Conservation (phyloP, 2,113 vertebrate genomes). For the Pachypanchax playfairii region DNA sequence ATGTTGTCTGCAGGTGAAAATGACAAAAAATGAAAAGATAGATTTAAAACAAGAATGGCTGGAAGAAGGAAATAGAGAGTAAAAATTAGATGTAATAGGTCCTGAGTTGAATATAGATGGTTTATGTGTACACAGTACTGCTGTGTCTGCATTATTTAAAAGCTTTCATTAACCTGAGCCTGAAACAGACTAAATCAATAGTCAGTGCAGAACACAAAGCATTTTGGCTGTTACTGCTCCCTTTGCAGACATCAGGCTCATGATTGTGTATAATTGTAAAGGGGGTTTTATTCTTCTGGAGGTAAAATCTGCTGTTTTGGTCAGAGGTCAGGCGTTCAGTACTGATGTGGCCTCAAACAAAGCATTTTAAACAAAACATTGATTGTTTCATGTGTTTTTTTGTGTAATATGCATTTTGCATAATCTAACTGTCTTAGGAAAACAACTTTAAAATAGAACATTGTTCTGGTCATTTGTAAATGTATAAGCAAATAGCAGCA, state of each 20-base stretch:
- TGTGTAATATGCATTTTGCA: no score
- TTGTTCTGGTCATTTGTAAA: no score
- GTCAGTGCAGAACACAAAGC: conserved; percentile 39
- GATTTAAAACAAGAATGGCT: conserved; percentile 10
- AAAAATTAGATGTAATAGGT: no score
- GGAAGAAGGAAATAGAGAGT: background rate
- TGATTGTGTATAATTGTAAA: conserved; percentile 38
- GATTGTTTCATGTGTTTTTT: conserved; percentile 5
- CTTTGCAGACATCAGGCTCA: conserved; percentile 15
- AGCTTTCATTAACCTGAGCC: conserved; percentile 71
- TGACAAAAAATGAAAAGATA: conserved; percentile 2
- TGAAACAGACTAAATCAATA: conserved; percentile 65
- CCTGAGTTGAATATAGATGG: background rate
- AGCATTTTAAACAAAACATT: conserved; percentile 42
- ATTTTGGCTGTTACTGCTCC: conserved; percentile 24
- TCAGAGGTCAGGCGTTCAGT: conserved; percentile 38
- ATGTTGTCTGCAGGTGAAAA: conserved; percentile 18
- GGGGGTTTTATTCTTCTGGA: conserved; percentile 47
- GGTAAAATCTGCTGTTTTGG: conserved; percentile 30
- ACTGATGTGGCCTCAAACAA: conserved; percentile 51
- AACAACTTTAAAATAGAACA: conserved; percentile 12
- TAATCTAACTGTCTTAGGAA: conserved; percentile 8
- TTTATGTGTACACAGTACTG: conserved; percentile 24
- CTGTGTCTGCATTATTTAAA: conserved; percentile 75
- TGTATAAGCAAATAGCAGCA: no score